Base-by-base conservation (phyloP, 1,140 invertebrate genomes). In the Conus ventricosus region DNA sequence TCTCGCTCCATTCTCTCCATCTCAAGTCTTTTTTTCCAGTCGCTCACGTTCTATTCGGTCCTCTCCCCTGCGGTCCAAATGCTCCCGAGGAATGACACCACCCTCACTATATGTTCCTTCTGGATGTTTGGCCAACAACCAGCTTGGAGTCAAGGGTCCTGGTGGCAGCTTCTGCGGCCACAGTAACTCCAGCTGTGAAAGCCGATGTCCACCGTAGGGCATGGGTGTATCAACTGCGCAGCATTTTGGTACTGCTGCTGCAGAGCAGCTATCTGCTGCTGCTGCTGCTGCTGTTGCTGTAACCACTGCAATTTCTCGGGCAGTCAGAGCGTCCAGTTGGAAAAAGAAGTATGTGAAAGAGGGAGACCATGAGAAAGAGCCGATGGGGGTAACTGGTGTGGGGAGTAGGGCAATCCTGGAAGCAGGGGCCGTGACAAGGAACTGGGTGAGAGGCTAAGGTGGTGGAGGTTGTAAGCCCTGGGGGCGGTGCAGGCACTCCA, bases 151-250 rank as follows among this genome's bases (percentile, higher is more conserved):
- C 17, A 95, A 90, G 10, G 94, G 92, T 25, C 93, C 91, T 13
- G 91, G 91, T 6, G 94, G 93, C 86, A 94, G 93, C 85, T 95
- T 95, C 90, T 95, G 95, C 90, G 95, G 94, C 95, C 95, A 95
- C 55, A 95, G 88, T 67, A 93, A 80, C 87, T 95, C 94, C 55
- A 75, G 78, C 89, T 88, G 8, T 84, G 67, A n/a, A 20, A 20
- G 23, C 11, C 67, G 67, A n/a, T n/a, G 67, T 20, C 67, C 17
- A 0, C 67, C 80, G 81, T 92, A 93, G n/a, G 89, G 89, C 75
- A 91, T 85, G 27, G 84, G 27, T 92, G 82, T 87, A 89, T 88
- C 87, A 90, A n/a, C 53, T 91, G 89, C 84, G 90, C 89, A 53
- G 89, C 80, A 84, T 91, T 90, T 51, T 91, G 89, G 25, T 92